Evolutionary conservation across 2,888 invertebrate species (phyloP).

Genomic region (Drosophila cognata): DNA sequence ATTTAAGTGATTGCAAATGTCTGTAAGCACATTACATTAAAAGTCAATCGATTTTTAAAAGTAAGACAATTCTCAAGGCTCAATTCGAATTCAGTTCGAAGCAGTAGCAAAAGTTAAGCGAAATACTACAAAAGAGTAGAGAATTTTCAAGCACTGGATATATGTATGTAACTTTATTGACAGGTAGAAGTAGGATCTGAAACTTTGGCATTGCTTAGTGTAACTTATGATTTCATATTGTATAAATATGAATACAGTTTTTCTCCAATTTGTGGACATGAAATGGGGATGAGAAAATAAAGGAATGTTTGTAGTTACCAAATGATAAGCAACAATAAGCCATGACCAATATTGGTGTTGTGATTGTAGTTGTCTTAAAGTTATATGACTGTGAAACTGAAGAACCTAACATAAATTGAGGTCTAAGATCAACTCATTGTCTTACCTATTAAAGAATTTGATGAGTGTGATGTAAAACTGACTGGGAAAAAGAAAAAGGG

Average conservation of each 20-base stretch:
- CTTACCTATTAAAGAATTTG: neutral
- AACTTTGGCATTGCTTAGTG: neutral
- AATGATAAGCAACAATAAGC: neutral
- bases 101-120: no score
- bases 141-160: no score
- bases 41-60: neutral
- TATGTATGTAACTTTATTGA: neutral
- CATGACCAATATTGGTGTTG: neutral
- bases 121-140: neutral
- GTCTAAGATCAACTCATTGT: neutral
- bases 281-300: neutral
- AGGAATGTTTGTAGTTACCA: neutral
- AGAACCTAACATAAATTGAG: neutral
- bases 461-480: constrained; percentile 5
- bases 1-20: constrained; percentile 3
- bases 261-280: neutral
- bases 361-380: neutral
- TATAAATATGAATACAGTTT: neutral
- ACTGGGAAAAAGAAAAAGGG: constrained; percentile 12
- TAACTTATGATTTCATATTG: neutral
- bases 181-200: neutral
- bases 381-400: neutral
- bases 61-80: neutral
- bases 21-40: neutral
- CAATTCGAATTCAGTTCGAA: neutral